Evolutionary conservation across 1,140 invertebrate genomes (phyloP).

Genomic region (Drosophila insularis): DNA sequence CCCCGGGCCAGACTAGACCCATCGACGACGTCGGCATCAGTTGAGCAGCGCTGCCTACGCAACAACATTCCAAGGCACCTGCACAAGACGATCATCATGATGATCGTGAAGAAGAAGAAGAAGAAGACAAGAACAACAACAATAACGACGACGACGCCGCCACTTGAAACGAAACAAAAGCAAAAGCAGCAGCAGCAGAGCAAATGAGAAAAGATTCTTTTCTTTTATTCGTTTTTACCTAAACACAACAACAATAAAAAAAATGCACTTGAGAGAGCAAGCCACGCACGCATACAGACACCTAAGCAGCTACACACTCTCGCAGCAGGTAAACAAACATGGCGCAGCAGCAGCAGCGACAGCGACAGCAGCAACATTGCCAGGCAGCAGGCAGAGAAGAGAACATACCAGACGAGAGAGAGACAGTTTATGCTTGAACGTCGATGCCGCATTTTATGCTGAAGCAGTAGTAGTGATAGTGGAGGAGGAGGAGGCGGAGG

Average conservation of each 20-base stretch:
- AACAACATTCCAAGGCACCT: conserved; percentile 71
- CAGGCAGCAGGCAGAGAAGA: conserved; percentile 13
- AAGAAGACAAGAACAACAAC: neutral
- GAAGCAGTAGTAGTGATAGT: conserved; percentile 22
- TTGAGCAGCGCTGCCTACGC: conserved; percentile 42
- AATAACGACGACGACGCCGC: conserved; percentile 42
- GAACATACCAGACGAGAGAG: conserved; percentile 16
- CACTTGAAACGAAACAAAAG: conserved; percentile 75
- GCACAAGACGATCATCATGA: conserved; percentile 40
- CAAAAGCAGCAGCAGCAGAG: conserved; percentile 31
- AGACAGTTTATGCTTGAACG: conserved; percentile 65
- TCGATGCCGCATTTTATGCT: conserved; percentile 69
- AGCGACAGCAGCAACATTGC: conserved; percentile 28
- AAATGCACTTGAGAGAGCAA: conserved; percentile 76
- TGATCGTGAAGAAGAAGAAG: conserved; percentile 38
- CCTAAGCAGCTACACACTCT: conserved; percentile 24
- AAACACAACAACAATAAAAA: conserved; percentile 45
- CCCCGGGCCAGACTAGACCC: conserved; percentile 41
- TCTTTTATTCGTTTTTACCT: conserved; percentile 71
- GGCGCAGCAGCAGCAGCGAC: conserved; percentile 20
- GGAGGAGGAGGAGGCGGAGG: conserved; percentile 7
- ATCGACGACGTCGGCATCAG: conserved; percentile 29
- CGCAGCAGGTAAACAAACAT: conserved; percentile 77
- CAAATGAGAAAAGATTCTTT: conserved; percentile 76
- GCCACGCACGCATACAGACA: conserved; percentile 3